Evolutionary conservation across 2,113 vertebrate species (phyloP), one percentile per base, ranked within the genome.

Genomic region (Pygathrix nemaeus): DNA sequence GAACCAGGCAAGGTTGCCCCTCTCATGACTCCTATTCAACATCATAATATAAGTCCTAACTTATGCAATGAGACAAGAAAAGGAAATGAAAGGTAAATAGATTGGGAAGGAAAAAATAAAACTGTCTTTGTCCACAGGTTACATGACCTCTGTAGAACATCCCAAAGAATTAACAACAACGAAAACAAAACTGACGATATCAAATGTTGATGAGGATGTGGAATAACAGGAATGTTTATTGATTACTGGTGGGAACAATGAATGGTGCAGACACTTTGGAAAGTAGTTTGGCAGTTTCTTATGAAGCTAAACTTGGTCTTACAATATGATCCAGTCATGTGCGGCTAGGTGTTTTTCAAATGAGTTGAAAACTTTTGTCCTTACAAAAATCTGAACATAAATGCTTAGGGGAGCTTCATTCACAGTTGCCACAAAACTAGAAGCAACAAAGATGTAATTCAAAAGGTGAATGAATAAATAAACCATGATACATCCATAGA

Each of bases 21-120:
- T 93, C n/a, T 45, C 16, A 40, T 17, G 18, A 66, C 17, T 50
- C 17, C 52, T 75, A 59, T 14, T 89, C 2, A 59, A 48, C 21
- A 85, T 72, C 6, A 81, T 13, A 76, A 23, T 73, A 90, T 57
- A 73, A 88, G 2, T 61, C 23, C 25, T 40, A 57, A 25, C 11
- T n/a, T 85, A 38, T 78, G n/a, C 40, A 93, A 38, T 88, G 85
- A 85, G 38, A 83, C 23, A 94, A 78, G 68, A 87, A 86, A 94
- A 91, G 21, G 10, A 78, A 94, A 80, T 0, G 82, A 87, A 80
- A 64, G 0, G 10, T 55, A 35, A 50, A 50, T 17, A 66, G 4
- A 66, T 64, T 32, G 6, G 55, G 72, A 84, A 89, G 18, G 30
- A 91, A 88, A 82, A 80, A 59, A 59, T 57, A 40, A 81, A 79